Base-by-base conservation (phyloP, 2,888 invertebrate genomes). In the Pammene aurita region DNA sequence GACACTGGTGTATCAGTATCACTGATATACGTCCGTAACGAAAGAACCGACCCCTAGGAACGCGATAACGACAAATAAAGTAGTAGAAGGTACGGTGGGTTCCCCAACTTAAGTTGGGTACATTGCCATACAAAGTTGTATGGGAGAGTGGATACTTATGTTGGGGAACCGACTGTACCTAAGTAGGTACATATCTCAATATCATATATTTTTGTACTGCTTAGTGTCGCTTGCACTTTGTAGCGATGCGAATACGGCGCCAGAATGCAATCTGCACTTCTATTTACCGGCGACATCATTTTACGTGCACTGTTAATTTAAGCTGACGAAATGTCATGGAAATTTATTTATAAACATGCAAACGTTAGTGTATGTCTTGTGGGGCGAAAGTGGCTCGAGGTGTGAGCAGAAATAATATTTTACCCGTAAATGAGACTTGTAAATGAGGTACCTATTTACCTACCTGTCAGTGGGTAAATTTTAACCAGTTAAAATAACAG, bases 301-400 rank as follows among this genome's bases (percentile, higher is more conserved):
- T 55, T 46, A 64, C 52, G 57, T 46, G 38, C 18, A 64, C 57
- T 58, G 44, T 68, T 68, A 57, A 68, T 68, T 66, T 64, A 18
- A 14, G 35, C 52, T 68, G 64, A 64, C 63, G 57, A 54, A 64
- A 64, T 54, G 52, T 64, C 57, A 58, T 68, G 63, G 57, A 44
- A 52, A 64, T 68, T 64, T 68, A 68, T 68, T 68, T 64, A 57
- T 68, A 57, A 34, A 52, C 44, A 52, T 68, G 42, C 57, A 58
- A 58, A 38, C 63, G 57, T 13, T 58, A 11, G 38, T 62, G 42
- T 52, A 11, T 18, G 14, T 46, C 5, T 14, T 14, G 54, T 34
- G 54, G 11, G 56, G 38, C 48, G 66, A 52, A 58, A 52, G 26
- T 62, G 34, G 56, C 16, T 41, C 41, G 38, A 61, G 48, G 26